Base-by-base conservation (phyloP, 2,888 invertebrate genomes). In the Nipponacmea schrenckii region DNA sequence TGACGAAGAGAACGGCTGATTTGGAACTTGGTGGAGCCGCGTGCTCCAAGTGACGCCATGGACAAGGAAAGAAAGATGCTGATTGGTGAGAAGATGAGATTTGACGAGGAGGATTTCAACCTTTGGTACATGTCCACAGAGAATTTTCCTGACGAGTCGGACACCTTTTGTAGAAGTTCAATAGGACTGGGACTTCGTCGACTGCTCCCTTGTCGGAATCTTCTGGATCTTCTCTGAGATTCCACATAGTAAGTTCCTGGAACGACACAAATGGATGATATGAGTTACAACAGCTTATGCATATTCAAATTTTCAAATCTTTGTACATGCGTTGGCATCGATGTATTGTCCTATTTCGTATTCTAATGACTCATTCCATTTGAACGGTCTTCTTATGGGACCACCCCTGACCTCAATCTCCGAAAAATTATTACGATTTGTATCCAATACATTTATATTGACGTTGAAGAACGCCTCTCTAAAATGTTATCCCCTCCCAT, bases 1-100 rank as follows among this genome's bases (percentile, higher is more conserved):
- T 56, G 56, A 3, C 56, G 20, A 12, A 56, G 56, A 56, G 56
- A 24, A 8, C 56, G 20, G 24, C 20, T 56, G 56, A 56, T 56
- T 24, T 56, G 56, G 56, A 56, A 56, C 56, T 24, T 56, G 24
- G 70, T 65, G 62, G 44, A n/a, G 31, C 48, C 64, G n/a, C 46
- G 64, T 10, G 70, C 56, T 15, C 65, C 64, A 7, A 70, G 62
- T 45, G 65, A 66, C 10, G 62, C 62, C 70, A 70, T 70, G 2
- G 70, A 70, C 4, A 70, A 39, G 5, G 70, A 46, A 50, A 64
- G 64, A 24, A 50, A 65, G 12, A 70, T 66, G 44, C 70, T 65
- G n/a, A 70, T 62, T 24, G 70, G 70, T 39, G 70, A 70, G 26
- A 70, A 70, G 14, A 70, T 66, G 12, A 70, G 56, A 56, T 70